A percentile compares a stretch with the other conserved stretches of the same genome.
Conservation (phyloP, 2,113 vertebrate species). For the Nansenia antarctica region DNA sequence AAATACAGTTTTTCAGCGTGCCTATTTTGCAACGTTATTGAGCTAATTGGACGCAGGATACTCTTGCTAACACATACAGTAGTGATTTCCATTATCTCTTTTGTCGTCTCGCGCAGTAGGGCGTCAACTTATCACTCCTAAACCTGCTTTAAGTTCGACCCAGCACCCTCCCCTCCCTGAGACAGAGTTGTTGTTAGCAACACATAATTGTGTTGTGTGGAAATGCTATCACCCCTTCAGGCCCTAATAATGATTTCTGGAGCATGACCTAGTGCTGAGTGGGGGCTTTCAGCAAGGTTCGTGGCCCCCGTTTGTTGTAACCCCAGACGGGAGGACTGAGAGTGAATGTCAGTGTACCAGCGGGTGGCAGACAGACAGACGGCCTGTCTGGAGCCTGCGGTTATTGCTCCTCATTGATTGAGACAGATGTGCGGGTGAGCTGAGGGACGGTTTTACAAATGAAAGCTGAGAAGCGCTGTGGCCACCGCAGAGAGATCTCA, state of each 20-base stretch:
- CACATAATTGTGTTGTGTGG: conserved; percentile 42
- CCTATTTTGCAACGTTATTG: not conserved
- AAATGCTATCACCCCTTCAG: conserved; percentile 37
- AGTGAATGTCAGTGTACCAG: conserved; percentile 62
- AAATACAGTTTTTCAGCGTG: too few relatives aligned
- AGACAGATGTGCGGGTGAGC: conserved; percentile 70
- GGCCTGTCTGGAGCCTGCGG: conserved; percentile 74
- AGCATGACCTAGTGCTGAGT: conserved; percentile 55
- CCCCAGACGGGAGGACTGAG: conserved; percentile 47
- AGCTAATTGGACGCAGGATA: not conserved
- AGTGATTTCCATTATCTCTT: not conserved
- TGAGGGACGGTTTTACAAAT: conserved; percentile 63
- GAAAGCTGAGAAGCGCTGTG: conserved; percentile 47
- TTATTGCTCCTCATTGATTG: conserved; percentile 70
- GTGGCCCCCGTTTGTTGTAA: conserved; percentile 48
- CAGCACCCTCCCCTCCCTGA: not conserved
- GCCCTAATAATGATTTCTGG: conserved; percentile 55
- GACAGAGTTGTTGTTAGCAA: conserved; percentile 28
- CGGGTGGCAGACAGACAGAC: conserved; percentile 69
- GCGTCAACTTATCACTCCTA: conserved; percentile 14
- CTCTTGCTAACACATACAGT: not conserved
- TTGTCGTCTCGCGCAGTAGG: not conserved
- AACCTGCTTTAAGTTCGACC: not conserved
- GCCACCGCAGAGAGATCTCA: conserved; percentile 22
- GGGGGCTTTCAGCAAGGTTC: conserved; percentile 52